phyloP scores from a whole-genome alignment of 2,113 vertebrate species.

The Engraulis encrasicolus region DNA sequence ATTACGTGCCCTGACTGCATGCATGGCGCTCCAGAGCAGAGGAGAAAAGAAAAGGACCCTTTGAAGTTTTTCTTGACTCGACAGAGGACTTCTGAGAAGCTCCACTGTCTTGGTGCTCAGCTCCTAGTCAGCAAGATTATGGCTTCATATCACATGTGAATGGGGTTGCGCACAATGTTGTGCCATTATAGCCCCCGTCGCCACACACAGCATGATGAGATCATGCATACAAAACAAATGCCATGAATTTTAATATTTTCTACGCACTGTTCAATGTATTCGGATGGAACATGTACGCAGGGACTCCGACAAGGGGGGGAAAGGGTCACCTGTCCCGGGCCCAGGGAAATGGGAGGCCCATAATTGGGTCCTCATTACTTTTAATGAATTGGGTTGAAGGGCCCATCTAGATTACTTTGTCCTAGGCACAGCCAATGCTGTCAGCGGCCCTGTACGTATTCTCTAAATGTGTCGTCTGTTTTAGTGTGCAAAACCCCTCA shows the following conservation, averaged over 20 bases:
- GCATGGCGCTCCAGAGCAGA: not conserved
- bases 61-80: constrained; percentile 7
- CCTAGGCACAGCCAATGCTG: too few species aligned
- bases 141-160: not conserved
- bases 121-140: constrained; percentile 8
- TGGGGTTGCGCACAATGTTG: not conserved
- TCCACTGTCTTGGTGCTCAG: not conserved
- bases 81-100: not conserved
- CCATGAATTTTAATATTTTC: too few species aligned
- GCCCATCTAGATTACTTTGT: too few species aligned
- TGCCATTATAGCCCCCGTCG: not conserved
- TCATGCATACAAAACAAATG: not conserved
- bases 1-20: not conserved
- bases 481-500: not conserved
- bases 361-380: too few species aligned
- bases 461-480: not conserved
- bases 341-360: too few species aligned
- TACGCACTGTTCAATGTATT: too few species aligned
- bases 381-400: too few species aligned
- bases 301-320: too few species aligned
- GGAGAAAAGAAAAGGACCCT: not conserved
- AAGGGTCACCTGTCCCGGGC: too few species aligned
- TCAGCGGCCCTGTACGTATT: not conserved
- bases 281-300: too few species aligned
- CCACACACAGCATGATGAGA: not conserved